phyloP scores from a whole-genome alignment of 2,888 invertebrate species.

The Tenthredo scrophulariae region DNA sequence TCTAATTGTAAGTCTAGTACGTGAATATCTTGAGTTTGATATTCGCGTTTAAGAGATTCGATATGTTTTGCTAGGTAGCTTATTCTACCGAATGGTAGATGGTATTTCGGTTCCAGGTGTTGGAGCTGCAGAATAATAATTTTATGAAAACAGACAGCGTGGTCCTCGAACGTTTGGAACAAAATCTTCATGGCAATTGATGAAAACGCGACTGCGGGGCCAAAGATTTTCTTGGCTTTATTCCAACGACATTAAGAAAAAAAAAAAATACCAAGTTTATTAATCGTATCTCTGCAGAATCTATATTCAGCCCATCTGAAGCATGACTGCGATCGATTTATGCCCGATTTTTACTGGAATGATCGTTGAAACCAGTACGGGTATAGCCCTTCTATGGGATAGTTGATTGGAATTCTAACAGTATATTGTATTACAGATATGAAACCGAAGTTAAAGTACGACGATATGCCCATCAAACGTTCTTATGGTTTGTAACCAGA shows the following conservation, averaged over 20 bases:
- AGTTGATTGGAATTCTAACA: conserved; percentile 78
- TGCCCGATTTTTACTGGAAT: conserved; percentile 61
- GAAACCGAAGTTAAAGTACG: conserved; percentile 85
- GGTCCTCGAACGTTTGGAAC: conserved; percentile 76
- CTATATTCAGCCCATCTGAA: conserved; percentile 57
- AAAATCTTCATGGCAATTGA: conserved; percentile 84
- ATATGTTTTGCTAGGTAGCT: too few species aligned
- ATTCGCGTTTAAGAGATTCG: too few species aligned
- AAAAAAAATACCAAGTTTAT: conserved; percentile 61
- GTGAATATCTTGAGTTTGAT: too few species aligned
- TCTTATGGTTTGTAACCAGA: conserved; percentile 84
- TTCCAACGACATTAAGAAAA: conserved; percentile 77
- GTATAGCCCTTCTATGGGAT: conserved; percentile 77
- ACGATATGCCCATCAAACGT: conserved; percentile 83
- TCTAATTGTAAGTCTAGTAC: too few species aligned
- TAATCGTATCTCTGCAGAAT: conserved; percentile 62
- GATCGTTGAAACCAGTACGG: conserved; percentile 75
- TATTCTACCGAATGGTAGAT: too few species aligned
- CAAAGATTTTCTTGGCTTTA: conserved; percentile 81
- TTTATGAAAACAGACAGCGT: conserved; percentile 78
- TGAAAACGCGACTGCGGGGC: conserved; percentile 85
- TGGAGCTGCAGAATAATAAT: conserved; percentile 82
- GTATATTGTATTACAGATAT: conserved; percentile 79
- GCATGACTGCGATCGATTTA: conserved; percentile 65
- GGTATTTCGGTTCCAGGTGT: conserved; percentile 64